Evolutionary conservation across 2,113 vertebrate species (phyloP), one percentile per base, ranked within the genome.

Genomic region (Montifringilla adamsi): DNA sequence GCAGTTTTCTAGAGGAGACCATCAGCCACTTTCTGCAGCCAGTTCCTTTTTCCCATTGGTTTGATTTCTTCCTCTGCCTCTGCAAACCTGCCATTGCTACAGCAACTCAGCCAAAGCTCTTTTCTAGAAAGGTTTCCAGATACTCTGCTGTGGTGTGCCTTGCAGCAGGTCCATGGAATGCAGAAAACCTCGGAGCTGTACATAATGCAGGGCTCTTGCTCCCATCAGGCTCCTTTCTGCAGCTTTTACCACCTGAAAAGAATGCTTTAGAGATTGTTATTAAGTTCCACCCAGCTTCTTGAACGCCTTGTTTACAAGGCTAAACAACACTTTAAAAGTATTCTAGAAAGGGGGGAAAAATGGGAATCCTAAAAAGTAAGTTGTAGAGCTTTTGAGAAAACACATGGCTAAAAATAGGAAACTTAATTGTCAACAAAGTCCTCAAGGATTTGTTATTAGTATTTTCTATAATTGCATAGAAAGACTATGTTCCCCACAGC

Each of bases 201-300:
- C 75, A 43, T 59, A 81, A 81, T 67, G 31, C 73, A 70, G 52
- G 67, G 49, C 33, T 84, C 58, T 81, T 77, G 69, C 67, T 89
- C 90, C 80, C 88, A 93, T 77, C 78, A 88, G 87, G 28, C 35
- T 95, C 59, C 74, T 94, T 93, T 73, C 79, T 91, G 27, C n/a
- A 69, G 46, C 55, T 92, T 97, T 97, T 95, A 92, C 55, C 69
- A 90, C 81, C 91, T 94, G 97, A 90, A 97, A 97, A 76, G 33
- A 62, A 89, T 90, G 37, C 27, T 88, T 17, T 44, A 53, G 76
- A 74, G 53, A 24, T 44, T n/a, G n/a, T n/a, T n/a, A n/a, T n/a
- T 88, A 94, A 88, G 60, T 96, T 96, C 70, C 84, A 90, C 69
- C 31, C 41, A 93, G 90, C 78, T 96, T 96, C 50, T 63, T 73